Evolutionary conservation across 2,888 invertebrate species (phyloP).

Genomic region (Resseliella maxima): DNA sequence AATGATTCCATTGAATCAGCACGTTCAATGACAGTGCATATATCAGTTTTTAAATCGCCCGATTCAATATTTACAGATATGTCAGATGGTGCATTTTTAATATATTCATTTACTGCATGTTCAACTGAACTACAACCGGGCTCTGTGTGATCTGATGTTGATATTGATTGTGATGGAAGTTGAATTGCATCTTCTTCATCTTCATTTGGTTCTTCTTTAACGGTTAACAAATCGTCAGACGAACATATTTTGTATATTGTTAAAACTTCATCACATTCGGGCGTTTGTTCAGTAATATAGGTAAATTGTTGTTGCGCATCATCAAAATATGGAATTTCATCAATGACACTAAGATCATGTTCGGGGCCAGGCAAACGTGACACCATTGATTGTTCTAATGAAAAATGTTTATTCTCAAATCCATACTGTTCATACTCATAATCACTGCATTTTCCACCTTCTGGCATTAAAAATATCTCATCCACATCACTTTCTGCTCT

Average conservation of each 20-base stretch:
- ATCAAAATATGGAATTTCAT: conserved; percentile 56
- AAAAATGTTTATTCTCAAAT: conserved; percentile 59
- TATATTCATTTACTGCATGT: conserved; percentile 58
- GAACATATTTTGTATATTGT: conserved; percentile 60
- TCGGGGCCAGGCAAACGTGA: neutral
- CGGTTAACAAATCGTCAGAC: conserved; percentile 58
- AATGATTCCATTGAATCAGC: conserved; percentile 59
- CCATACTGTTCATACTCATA: conserved; percentile 59
- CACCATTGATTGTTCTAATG: conserved; percentile 58
- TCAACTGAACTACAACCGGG: conserved; percentile 26
- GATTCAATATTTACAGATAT: conserved; percentile 58
- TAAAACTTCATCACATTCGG: conserved; percentile 59
- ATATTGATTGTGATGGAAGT: neutral
- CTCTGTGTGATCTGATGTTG: neutral
- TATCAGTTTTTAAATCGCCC: conserved; percentile 57
- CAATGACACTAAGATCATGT: conserved; percentile 32
- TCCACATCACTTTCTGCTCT: conserved; percentile 58
- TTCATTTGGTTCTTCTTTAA: conserved; percentile 57
- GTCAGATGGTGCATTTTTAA: conserved; percentile 57
- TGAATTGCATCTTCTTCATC: conserved; percentile 37
- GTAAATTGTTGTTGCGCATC: conserved; percentile 23
- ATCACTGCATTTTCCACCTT: conserved; percentile 57
- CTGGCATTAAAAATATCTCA: conserved; percentile 61
- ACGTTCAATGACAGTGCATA: conserved; percentile 57
- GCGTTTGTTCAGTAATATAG: conserved; percentile 17